Base-by-base conservation (phyloP, 2,113 vertebrate genomes). In the Pomatostomus ruficeps region DNA sequence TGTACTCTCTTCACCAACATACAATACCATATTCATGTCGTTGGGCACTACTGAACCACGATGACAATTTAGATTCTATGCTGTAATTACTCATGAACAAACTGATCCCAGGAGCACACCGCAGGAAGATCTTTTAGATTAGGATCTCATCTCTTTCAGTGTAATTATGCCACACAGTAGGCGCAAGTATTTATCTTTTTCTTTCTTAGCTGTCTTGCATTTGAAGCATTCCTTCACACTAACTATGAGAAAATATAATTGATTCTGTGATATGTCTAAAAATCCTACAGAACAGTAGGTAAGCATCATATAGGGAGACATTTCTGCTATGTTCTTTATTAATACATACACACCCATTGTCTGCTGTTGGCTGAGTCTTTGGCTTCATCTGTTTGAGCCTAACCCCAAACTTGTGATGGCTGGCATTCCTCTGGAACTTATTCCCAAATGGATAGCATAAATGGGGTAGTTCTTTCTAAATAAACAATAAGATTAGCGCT, bases 21-120 rank as follows among this genome's bases (percentile, higher is more conserved):
- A 20, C 63, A 89, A 8, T 14, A 45, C 55, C 10, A 8, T 21
- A 48, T 5, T 3, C 1, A 29, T 38, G 38, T 54, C 2, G 0
- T 2, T 62, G 38, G 46, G 33, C 61, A 62, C 61, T 71, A 58
- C 55, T 25, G 66, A 90, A 78, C 28, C 48, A 48, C 2, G 4
- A 49, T 2, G 29, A n/a, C 55, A 85, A 54, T 31, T 67, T 43
- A 66, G 61, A 67, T 36, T 88, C 33, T 85, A n/a, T 42, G 36
- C 70, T 85, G 29, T 36, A 88, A 71, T 85, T 78, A 45, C 24
- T 68, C 49, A 46, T 1, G 8, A 79, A 82, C 24, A 42, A 67
- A 72, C 19, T 43, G 67, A 92, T 83, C 26, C 59, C 67, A 80
- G 84, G 31, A 88, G 67, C 72, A 80, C 28, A 58, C 5, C 40